Evolutionary conservation across 1,140 invertebrate genomes (phyloP), one percentile per base, ranked within the genome.

Genomic region (Drosophila saltans): DNA sequence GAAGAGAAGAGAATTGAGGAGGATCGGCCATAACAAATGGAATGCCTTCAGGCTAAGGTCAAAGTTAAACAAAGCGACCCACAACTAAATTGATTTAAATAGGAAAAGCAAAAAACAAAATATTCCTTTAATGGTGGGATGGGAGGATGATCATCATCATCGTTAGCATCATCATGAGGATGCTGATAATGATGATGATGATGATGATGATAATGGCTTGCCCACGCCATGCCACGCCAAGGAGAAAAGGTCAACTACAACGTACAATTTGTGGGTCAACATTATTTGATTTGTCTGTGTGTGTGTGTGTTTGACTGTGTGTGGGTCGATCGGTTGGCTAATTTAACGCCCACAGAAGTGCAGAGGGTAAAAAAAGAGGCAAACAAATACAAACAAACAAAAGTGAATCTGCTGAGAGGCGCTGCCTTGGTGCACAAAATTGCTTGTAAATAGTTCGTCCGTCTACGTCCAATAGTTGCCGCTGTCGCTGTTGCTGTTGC

Each of bases 41-140:
- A 78, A 66, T 80, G 81, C 72, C 85, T 71, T 88, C 63, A 68
- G 72, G 85, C 85, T 90, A 90, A 89, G 81, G 78, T 89, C 84
- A 89, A 90, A 90, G 84, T 89, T 90, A 85, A 81, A 68, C 76
- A 85, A 78, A 82, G 83, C 78, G 85, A 75, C 81, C 85, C 69
- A 86, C 78, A 89, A 90, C 90, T 90, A 90, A 52, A 90, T 90
- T 90, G 86, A 86, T 90, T 83, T 90, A 90, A 90, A 90, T 85
- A 52, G 45, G 45, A 52, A 52, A 52, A 52, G 79, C 81, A 73
- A 86, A 62, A 70, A 78, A 69, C 33, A 36, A 36, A 36, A 79
- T 80, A 65, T 74, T 76, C 72, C 73, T 76, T 80, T 80, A 80
- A 78, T 76, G 74, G 73, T 70, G 74, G 74, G 73, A 76, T 75